A percentile compares a stretch with the other conserved stretches of the same genome.
Conservation (phyloP, 2,888 invertebrate species). For the Tenthredo notha region DNA sequence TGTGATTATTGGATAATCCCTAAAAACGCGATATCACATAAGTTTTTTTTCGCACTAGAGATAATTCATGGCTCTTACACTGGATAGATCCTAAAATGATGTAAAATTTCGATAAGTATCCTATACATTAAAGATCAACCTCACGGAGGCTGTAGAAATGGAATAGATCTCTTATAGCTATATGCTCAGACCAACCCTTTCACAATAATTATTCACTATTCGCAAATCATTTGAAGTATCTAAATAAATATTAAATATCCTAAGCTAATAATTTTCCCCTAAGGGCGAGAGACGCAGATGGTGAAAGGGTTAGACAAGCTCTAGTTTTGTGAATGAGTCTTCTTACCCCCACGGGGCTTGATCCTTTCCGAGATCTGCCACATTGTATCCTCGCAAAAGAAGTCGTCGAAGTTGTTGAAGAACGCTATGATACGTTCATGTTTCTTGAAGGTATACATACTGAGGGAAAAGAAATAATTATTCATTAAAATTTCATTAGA, state of each 20-base stretch:
- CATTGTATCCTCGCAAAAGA: slow-evolving; percentile 97
- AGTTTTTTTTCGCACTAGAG: not conserved
- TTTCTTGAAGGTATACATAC: slow-evolving; percentile 95
- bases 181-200: slow-evolving; percentile 64
- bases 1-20: not conserved
- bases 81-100: slow-evolving; percentile 40
- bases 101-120: slow-evolving; percentile 33
- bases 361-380: slow-evolving; percentile 99
- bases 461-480: slow-evolving; percentile 76
- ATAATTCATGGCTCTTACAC: slow-evolving; percentile 21
- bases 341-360: slow-evolving; percentile 90
- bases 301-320: slow-evolving; percentile 67
- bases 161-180: slow-evolving; percentile 58
- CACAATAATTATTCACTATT: slow-evolving; percentile 58
- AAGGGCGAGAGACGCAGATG: slow-evolving; percentile 63
- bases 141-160: slow-evolving; percentile 68
- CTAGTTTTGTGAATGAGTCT: slow-evolving; percentile 76
- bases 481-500: not conserved
- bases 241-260: slow-evolving; percentile 50
- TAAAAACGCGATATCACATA: not conserved
- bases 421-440: slow-evolving; percentile 96
- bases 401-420: slow-evolving; percentile 98
- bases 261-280: slow-evolving; percentile 34
- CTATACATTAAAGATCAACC: slow-evolving; percentile 61
- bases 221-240: slow-evolving; percentile 29